These are phyloP conservation scores for Rhyacophila evoluta DNA, from an alignment of 2,888 invertebrate genomes.

Conservation along the genomic window DNA sequence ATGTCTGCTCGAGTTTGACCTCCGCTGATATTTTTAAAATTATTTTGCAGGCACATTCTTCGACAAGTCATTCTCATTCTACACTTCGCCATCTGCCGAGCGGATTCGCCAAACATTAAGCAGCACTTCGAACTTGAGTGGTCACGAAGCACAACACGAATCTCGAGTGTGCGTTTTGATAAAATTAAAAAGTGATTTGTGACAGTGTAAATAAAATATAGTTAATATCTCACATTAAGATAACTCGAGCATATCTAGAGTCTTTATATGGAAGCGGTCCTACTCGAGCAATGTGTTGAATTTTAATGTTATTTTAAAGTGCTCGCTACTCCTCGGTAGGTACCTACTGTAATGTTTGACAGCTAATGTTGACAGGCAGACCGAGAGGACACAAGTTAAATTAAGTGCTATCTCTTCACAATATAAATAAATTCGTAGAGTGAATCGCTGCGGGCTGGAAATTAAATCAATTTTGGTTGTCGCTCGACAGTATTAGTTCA, in stretches of 20 bases:
- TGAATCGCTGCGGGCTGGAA: not conserved
- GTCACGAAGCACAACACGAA: not conserved
- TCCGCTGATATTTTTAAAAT: constrained; percentile 2
- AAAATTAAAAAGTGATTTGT: constrained; percentile 4
- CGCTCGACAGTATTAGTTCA: not conserved
- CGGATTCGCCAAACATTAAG: not conserved
- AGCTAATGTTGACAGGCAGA: constrained; percentile 7
- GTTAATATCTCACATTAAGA: constrained; percentile 11
- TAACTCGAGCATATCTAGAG: not conserved
- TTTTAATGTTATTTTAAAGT: not conserved
- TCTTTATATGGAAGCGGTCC: not conserved
- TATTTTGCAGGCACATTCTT: constrained; percentile 16
- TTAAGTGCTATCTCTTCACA: not conserved
- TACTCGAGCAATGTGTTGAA: not conserved
- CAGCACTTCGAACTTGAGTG: not conserved
- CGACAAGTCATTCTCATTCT: constrained; percentile 10
- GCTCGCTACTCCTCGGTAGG: not conserved
- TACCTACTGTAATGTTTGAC: not conserved
- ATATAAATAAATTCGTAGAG: not conserved
- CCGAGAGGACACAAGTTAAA: not conserved
- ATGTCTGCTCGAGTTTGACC: not conserved
- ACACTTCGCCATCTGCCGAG: constrained; percentile 10
- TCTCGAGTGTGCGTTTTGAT: not conserved
- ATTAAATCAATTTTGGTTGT: constrained; percentile 9
- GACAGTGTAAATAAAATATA: not conserved